These are phyloP conservation scores for Minunthozetes semirufus DNA, from an alignment of 2,888 invertebrate species.

Conservation along the genomic window DNA sequence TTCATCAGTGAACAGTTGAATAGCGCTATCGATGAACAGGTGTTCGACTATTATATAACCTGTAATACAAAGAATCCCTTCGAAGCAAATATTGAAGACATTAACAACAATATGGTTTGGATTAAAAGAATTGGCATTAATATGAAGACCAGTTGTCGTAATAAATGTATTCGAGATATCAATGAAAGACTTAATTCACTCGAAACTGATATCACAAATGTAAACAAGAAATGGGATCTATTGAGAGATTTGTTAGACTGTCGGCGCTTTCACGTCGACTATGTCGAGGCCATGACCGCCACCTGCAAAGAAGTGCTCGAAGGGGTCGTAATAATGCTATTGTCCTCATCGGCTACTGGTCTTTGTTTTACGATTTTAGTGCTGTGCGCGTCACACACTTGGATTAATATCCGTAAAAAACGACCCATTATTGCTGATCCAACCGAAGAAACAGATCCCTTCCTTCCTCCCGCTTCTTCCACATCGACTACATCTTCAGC, in stretches of 20 bases:
- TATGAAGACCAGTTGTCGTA: background rate
- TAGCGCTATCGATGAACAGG: constrained; percentile 38
- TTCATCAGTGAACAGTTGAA: constrained; percentile 57
- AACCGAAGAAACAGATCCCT: constrained; percentile 38
- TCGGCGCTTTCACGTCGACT: constrained; percentile 71
- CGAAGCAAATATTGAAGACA: constrained; percentile 1
- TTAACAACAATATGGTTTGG: constrained; percentile 7
- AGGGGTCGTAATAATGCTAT: constrained; percentile 75
- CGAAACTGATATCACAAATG: too few relatives aligned
- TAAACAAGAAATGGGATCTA: constrained; percentile 47
- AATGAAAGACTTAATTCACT: too few relatives aligned
- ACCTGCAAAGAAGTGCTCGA: constrained; percentile 71
- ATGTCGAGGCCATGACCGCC: constrained; percentile 68
- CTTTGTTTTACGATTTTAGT: constrained; percentile 83
- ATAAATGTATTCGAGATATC: too few relatives aligned
- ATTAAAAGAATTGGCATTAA: constrained; percentile 8
- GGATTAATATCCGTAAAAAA: constrained; percentile 75
- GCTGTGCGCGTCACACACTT: constrained; percentile 89
- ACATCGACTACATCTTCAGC: constrained; percentile 37
- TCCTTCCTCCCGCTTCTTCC: constrained; percentile 36
- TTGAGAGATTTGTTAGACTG: constrained; percentile 71
- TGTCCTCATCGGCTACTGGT: constrained; percentile 77
- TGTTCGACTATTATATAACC: constrained; percentile 37
- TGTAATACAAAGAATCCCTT: constrained; percentile 35
- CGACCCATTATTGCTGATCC: constrained; percentile 30